phyloP scores from a whole-genome alignment of 2,888 invertebrate species.

The Pandemis heparana region DNA sequence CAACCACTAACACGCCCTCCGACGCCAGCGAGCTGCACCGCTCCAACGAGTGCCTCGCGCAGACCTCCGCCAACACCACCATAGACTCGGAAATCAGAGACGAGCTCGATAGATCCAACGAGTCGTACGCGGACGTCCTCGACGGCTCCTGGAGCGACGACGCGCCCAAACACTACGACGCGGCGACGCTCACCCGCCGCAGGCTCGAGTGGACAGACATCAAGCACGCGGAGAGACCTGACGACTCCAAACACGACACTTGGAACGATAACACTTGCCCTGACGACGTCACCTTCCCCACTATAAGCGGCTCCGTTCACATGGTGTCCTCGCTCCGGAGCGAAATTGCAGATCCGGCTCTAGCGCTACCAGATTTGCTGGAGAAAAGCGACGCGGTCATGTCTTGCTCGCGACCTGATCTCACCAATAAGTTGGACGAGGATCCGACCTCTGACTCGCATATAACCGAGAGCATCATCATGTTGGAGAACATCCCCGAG shows the following conservation, averaged over 20 bases:
- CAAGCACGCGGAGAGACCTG: constrained; percentile 52
- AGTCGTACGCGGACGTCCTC: constrained; percentile 76
- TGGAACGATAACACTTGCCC: constrained; percentile 94
- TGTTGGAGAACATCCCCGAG: constrained; percentile 65
- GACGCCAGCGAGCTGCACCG: constrained; percentile 57
- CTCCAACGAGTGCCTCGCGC: constrained; percentile 81
- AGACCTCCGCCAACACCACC: constrained; percentile 56
- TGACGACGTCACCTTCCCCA: constrained; percentile 93
- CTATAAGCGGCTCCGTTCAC: constrained; percentile 91
- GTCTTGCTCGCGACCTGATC: constrained; percentile 68
- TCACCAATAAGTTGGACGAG: constrained; percentile 69
- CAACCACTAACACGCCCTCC: constrained; percentile 30
- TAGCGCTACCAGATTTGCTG: constrained; percentile 72
- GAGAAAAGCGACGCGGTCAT: constrained; percentile 70
- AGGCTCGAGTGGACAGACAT: constrained; percentile 71
- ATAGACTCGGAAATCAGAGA: constrained; percentile 62
- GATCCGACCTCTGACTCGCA: constrained; percentile 58
- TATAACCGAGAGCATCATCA: constrained; percentile 50
- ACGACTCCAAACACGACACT: constrained; percentile 84
- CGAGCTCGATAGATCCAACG: constrained; percentile 79
- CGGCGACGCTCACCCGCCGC: constrained; percentile 56
- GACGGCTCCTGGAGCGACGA: constrained; percentile 75
- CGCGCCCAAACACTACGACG: constrained; percentile 49
- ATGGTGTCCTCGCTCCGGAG: constrained; percentile 89
- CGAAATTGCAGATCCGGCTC: constrained; percentile 76